Conservation (phyloP, 2,888 invertebrate species). For the Cheilosia soror region DNA sequence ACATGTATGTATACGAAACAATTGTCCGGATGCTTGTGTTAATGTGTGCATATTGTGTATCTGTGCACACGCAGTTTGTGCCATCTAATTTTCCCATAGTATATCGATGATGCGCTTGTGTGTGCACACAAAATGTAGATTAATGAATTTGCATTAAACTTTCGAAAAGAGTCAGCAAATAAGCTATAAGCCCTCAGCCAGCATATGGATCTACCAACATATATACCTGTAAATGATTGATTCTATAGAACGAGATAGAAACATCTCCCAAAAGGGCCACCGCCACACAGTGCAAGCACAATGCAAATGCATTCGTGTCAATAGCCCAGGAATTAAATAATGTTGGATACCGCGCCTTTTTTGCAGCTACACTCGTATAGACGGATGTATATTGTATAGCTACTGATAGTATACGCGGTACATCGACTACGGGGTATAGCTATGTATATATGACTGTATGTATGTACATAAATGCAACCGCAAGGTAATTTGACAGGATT, state of each 20-base stretch:
- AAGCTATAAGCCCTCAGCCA: not conserved
- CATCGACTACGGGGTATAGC: not conserved
- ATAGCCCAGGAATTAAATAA: constrained; percentile 55
- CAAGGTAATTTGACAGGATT: constrained; percentile 10
- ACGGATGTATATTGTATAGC: not conserved
- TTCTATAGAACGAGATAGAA: constrained; percentile 17
- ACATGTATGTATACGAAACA: not conserved
- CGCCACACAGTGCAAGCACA: constrained; percentile 12
- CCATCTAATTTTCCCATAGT: not conserved
- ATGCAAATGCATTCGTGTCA: constrained; percentile 30
- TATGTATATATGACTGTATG: not conserved
- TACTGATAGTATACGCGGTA: not conserved
- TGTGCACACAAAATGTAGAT: constrained; percentile 33
- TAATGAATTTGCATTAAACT: constrained; percentile 55
- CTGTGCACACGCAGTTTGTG: not conserved
- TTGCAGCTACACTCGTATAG: not conserved
- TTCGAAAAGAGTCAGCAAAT: constrained; percentile 40
- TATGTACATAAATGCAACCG: not conserved
- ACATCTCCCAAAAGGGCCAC: not conserved
- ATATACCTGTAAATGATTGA: not conserved
- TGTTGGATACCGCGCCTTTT: constrained; percentile 11
- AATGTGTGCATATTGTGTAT: not conserved
- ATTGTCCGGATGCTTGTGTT: not conserved
- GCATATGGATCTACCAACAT: not conserved
- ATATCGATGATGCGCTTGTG: not conserved